Evolutionary conservation across 2,888 invertebrate species (phyloP).

Genomic region (Phymatocera aterrima): DNA sequence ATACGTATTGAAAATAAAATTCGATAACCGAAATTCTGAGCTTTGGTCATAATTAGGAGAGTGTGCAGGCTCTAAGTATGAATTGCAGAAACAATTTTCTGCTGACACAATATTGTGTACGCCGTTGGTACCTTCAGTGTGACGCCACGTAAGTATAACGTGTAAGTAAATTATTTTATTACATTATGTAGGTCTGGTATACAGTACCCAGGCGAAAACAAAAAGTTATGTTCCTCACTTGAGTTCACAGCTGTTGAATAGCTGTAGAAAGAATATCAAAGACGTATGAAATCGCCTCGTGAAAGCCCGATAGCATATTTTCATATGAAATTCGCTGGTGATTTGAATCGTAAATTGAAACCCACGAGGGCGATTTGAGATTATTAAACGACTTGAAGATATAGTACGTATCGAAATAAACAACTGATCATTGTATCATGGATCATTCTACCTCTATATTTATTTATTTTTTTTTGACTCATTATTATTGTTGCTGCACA

Average conservation of each 20-base stretch:
- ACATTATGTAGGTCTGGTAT: neutral
- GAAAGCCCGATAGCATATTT: neutral
- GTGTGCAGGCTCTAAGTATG: neutral
- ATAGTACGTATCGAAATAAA: neutral
- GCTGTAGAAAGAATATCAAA: too few species aligned
- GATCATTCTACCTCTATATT: neutral
- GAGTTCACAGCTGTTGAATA: too few species aligned
- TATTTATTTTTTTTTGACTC: neutral
- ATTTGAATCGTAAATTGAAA: neutral
- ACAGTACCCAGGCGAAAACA: neutral
- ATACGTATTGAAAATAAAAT: too few species aligned
- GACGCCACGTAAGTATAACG: neutral
- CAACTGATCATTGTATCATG: neutral
- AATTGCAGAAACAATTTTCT: constrained; percentile 4
- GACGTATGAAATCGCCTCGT: too few species aligned
- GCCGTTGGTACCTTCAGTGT: neutral
- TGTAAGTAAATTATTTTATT: constrained; percentile 17
- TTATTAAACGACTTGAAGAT: too few species aligned
- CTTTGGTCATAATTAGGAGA: neutral
- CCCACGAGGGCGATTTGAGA: neutral
- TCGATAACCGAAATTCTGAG: neutral
- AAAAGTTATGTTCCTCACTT: too few species aligned
- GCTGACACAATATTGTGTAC: neutral
- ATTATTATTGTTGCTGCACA: neutral
- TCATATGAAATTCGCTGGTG: neutral